Conservation (phyloP, 2,888 invertebrate genomes). For the Eumacrocentrus americanus region DNA sequence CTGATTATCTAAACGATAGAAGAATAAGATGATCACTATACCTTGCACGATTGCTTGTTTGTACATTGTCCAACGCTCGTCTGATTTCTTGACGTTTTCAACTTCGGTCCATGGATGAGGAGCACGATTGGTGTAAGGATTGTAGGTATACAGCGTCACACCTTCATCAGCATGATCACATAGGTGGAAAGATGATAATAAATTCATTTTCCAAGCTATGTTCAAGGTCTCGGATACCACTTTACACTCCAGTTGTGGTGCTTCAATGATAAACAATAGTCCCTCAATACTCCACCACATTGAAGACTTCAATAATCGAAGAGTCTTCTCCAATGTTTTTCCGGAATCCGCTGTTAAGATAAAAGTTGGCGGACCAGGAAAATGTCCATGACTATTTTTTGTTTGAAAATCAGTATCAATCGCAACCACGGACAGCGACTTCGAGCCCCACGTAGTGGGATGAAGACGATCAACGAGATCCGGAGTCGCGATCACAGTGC, state of each 20-base stretch:
- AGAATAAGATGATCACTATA: background rate
- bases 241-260: background rate
- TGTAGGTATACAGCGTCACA: background rate
- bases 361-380: background rate
- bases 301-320: background rate
- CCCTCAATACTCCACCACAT: conserved; percentile 9
- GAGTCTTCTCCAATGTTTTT: background rate
- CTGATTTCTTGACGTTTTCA: background rate
- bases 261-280: background rate
- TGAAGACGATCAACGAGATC: background rate
- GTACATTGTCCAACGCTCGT: conserved; percentile 3
- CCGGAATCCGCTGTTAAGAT: background rate
- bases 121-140: conserved; percentile 2
- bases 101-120: background rate
- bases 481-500: background rate
- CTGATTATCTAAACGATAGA: background rate
- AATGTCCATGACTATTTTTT: background rate
- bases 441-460: background rate
- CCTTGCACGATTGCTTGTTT: background rate
- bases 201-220: background rate
- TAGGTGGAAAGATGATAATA: background rate
- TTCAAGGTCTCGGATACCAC: background rate
- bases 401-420: background rate
- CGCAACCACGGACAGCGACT: background rate
- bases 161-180: background rate